A percentile compares a stretch with the other conserved stretches of the same genome.
These are phyloP conservation scores for Ormyrus nitidulus DNA, from an alignment of 2,888 invertebrate genomes.

Conservation along the genomic window DNA sequence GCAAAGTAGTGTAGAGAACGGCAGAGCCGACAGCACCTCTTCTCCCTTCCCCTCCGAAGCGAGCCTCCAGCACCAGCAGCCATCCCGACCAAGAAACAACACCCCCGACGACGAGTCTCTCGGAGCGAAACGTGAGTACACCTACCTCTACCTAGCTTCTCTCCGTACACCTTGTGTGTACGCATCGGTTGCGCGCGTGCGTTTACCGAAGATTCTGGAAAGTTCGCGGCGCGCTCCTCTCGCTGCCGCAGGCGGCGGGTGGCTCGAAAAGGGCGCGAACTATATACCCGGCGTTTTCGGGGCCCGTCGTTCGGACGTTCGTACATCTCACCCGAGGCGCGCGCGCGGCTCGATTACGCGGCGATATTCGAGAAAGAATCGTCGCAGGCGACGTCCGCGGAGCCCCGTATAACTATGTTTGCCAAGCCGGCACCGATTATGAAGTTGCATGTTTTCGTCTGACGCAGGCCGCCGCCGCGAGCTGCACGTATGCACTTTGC, in stretches of 20 bases:
- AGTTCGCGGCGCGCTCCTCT: conserved; percentile 20
- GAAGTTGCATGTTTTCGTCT: too few species aligned
- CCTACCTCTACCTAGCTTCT: not conserved
- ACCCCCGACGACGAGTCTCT: conserved; percentile 10
- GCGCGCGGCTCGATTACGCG: not conserved
- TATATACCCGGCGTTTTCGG: not conserved
- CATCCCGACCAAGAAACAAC: conserved; percentile 32
- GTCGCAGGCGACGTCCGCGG: not conserved
- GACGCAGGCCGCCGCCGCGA: too few species aligned
- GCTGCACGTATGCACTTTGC: too few species aligned
- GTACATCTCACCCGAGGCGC: not conserved
- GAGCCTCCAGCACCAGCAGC: conserved; percentile 9
- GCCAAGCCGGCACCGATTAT: too few species aligned
- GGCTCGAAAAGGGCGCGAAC: conserved; percentile 4
- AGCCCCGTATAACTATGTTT: too few species aligned
- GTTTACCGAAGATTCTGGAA: conserved; percentile 44
- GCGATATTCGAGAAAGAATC: not conserved
- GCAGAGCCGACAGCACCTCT: conserved; percentile 6
- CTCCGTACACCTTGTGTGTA: too few species aligned
- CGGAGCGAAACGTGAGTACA: conserved; percentile 43
- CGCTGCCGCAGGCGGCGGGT: not conserved
- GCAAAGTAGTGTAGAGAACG: not conserved
- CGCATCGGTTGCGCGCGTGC: not conserved
- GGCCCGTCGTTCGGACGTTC: not conserved
- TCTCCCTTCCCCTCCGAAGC: not conserved